Evolutionary conservation across 2,113 vertebrate genomes (phyloP), one percentile per base, ranked within the genome.

Genomic region (Prunella fulvescens): DNA sequence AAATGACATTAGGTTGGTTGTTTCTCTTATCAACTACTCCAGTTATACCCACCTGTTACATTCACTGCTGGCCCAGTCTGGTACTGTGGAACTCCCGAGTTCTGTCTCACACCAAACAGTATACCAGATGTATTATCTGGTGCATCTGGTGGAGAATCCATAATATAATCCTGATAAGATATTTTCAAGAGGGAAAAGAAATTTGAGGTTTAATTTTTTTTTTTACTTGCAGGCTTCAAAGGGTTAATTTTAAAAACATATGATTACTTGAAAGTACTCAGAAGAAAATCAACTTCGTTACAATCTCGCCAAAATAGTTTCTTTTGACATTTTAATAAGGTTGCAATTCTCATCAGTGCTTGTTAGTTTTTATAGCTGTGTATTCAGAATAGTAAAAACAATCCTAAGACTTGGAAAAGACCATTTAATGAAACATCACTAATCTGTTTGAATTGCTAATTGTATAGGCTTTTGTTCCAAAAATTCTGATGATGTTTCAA

Each of bases 141-240:
- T 62, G 97, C 78, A 97, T 98, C 96, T 96, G 97, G 98, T 84
- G 98, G 96, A 93, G 98, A 98, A 35, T 98, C 97, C 81, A 98
- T 98, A 95, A 99, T 97, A 95, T 98, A 99, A 93, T 98, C 98
- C 99, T 99, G 96, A 60, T 83, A 98, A 97, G 90, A 95, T 92
- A 97, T 96, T 97, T 95, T 95, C 86, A 96, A 96, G 94, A 91
- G 44, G 71, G 61, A 90, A 92, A 88, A 90, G 40, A 91, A 96
- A 93, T 95, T 80, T 19, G 35, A 74, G 86, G 73, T 95, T 96
- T 97, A 93, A 91, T 24, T 73, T 64, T 86, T 95, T 54, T 79
- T 93, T 95, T 96, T 80, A 96, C 8, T 92, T 93, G 39, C 35
- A 94, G 50, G 37, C 25, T 88, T 93, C 62, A 92, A 88, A 80